Percentiles rank a stretch among this genome's conserved stretches.
Evolutionary conservation across 2,888 invertebrate genomes (phyloP).

Genomic region (Drosophila merina): DNA sequence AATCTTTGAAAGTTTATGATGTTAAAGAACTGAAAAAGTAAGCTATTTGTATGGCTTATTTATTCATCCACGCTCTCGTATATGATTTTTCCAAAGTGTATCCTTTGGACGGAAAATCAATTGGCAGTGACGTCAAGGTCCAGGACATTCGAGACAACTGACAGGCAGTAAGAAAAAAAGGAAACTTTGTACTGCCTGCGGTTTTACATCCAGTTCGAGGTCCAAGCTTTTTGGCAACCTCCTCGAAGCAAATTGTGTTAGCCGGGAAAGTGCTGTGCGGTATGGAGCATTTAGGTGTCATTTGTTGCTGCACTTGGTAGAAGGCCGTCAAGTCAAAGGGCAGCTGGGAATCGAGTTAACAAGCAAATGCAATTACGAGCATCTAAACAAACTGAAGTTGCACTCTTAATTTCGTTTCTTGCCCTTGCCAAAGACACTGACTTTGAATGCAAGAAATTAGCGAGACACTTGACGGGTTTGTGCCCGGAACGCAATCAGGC

Average conservation of each 20-base stretch:
- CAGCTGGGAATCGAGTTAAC: conserved; percentile 63
- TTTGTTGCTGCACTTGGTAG: conserved; percentile 48
- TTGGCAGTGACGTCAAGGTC: conserved; percentile 66
- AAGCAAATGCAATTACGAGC: conserved; percentile 69
- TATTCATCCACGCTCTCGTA: neutral
- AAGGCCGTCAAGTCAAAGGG: conserved; percentile 57
- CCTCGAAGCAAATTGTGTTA: conserved; percentile 34
- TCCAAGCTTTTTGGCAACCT: conserved; percentile 41
- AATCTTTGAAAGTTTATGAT: too few species aligned
- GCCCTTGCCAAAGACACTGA: conserved; percentile 13
- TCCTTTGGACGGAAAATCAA: conserved; percentile 56
- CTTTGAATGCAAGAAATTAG: conserved; percentile 62
- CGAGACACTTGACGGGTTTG: conserved; percentile 35
- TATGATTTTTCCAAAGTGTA: neutral
- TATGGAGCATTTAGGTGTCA: conserved; percentile 17
- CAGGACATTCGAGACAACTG: conserved; percentile 18
- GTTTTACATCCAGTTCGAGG: conserved; percentile 9
- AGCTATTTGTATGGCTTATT: too few species aligned
- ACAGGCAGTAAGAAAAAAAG: neutral
- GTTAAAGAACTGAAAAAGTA: too few species aligned
- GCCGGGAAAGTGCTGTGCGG: conserved; percentile 34
- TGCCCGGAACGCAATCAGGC: conserved; percentile 39
- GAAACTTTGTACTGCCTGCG: conserved; percentile 21
- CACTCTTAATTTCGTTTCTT: conserved; percentile 48
- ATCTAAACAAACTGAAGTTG: conserved; percentile 70